phyloP scores from a whole-genome alignment of 2,113 vertebrate species.

The Sinocyclocheilus anophthalmus region DNA sequence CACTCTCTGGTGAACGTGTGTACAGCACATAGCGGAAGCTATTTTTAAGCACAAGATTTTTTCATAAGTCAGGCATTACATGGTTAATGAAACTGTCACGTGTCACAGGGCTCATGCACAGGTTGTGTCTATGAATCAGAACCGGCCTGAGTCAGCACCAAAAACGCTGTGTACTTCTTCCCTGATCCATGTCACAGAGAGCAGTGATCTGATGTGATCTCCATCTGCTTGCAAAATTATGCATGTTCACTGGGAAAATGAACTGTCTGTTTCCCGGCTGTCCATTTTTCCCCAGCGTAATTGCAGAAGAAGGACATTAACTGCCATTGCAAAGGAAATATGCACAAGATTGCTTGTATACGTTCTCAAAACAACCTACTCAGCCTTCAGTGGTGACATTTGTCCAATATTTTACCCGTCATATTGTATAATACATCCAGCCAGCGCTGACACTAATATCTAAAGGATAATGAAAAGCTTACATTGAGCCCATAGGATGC shows the following conservation, averaged over 20 bases:
- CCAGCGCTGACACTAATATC: background rate
- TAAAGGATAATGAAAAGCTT: slow-evolving; percentile 4
- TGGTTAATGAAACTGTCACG: too few relatives aligned
- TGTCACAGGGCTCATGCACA: background rate
- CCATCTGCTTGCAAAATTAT: background rate
- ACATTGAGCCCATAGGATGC: background rate
- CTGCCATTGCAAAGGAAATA: background rate
- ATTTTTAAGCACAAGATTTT: too few relatives aligned
- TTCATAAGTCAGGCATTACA: too few relatives aligned
- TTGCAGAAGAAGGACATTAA: background rate
- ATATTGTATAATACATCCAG: slow-evolving; percentile 1
- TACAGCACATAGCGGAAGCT: too few relatives aligned
- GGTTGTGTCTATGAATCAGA: background rate
- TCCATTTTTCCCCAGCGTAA: background rate
- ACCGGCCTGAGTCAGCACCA: background rate
- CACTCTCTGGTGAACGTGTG: too few relatives aligned
- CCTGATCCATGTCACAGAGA: background rate
- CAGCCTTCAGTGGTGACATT: background rate
- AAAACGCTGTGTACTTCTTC: background rate
- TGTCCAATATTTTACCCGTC: background rate
- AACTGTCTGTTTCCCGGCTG: background rate
- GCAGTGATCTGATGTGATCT: background rate
- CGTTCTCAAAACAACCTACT: background rate
- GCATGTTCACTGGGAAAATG: slow-evolving; percentile 8
- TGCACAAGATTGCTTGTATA: background rate